Evolutionary conservation across 2,888 invertebrate species (phyloP).

Genomic region (Bembecia ichneumoniformis): DNA sequence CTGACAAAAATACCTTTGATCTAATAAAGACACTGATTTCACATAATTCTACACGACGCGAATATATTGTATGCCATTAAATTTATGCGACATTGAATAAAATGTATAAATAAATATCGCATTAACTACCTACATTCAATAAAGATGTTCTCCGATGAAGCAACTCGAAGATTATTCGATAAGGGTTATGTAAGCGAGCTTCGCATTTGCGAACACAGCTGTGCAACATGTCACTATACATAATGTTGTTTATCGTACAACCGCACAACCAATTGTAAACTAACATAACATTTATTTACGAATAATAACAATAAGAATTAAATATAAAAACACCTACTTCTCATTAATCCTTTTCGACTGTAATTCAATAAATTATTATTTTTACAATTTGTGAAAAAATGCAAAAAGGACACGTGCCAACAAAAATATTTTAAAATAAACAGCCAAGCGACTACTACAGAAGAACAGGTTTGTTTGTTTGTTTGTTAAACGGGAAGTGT

Average conservation of each 20-base stretch:
- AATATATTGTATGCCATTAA: neutral
- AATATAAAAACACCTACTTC: neutral
- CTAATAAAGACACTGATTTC: neutral
- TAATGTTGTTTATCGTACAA: constrained; percentile 4
- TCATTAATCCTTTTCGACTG: no score
- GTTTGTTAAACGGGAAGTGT: no score
- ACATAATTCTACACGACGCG: neutral
- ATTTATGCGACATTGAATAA: neutral
- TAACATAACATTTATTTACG: constrained; percentile 8
- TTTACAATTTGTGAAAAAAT: no score
- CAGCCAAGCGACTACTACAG: no score
- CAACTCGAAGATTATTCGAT: constrained; percentile 31
- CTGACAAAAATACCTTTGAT: neutral
- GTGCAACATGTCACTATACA: constrained; percentile 9
- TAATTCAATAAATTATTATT: no score
- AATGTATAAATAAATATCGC: constrained; percentile 50
- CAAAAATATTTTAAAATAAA: no score
- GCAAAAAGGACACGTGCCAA: no score
- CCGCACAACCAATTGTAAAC: constrained; percentile 8
- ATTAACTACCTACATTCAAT: constrained; percentile 46
- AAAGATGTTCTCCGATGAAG: constrained; percentile 36
- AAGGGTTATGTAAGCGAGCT: constrained; percentile 18
- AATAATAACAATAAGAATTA: constrained; percentile 1
- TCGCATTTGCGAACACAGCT: constrained; percentile 3
- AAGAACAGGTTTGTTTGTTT: no score